A percentile compares a stretch with the other conserved stretches of the same genome.
Evolutionary conservation across 2,113 vertebrate species (phyloP).

Genomic region (Varanus salvator): DNA sequence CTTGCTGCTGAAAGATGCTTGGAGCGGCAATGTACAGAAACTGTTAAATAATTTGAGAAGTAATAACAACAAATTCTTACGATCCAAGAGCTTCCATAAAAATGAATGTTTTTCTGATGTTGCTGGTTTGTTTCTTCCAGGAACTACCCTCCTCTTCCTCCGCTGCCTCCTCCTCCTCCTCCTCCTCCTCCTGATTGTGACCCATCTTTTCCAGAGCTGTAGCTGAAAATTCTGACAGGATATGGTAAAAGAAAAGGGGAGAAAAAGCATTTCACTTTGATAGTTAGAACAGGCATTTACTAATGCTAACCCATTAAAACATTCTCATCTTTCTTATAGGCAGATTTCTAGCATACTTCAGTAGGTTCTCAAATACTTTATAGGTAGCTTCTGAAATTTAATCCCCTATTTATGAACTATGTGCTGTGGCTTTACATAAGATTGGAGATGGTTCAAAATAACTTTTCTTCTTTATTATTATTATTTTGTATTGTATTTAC

Average conservation of each 20-base stretch:
- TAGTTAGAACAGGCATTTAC: background rate
- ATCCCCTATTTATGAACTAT: background rate
- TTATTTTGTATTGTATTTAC: no score
- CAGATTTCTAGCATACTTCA: background rate
- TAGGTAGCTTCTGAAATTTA: background rate
- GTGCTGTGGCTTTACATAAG: background rate
- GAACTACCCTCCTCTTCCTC: conserved; percentile 81
- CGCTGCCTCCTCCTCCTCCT: background rate
- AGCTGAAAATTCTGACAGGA: conserved; percentile 69
- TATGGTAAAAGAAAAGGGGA: background rate
- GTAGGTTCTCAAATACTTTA: background rate
- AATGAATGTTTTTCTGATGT: conserved; percentile 91
- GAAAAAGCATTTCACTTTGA: background rate
- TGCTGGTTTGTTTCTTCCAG: conserved; percentile 92
- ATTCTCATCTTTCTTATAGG: conserved; percentile 6
- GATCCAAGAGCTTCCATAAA: conserved; percentile 93
- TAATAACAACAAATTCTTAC: conserved; percentile 79
- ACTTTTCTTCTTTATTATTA: no score
- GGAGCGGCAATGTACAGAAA: background rate
- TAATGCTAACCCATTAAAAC: conserved; percentile 32
- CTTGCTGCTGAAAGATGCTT: background rate
- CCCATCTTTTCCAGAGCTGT: conserved; percentile 86
- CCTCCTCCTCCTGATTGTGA: conserved; percentile 83
- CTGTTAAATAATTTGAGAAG: background rate
- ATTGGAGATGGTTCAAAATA: background rate